Percentiles rank a stretch among this genome's conserved stretches.
These are phyloP conservation scores for Parapristionchus giblindavisi DNA, from an alignment of 2,888 invertebrate species.

Conservation along the genomic window DNA sequence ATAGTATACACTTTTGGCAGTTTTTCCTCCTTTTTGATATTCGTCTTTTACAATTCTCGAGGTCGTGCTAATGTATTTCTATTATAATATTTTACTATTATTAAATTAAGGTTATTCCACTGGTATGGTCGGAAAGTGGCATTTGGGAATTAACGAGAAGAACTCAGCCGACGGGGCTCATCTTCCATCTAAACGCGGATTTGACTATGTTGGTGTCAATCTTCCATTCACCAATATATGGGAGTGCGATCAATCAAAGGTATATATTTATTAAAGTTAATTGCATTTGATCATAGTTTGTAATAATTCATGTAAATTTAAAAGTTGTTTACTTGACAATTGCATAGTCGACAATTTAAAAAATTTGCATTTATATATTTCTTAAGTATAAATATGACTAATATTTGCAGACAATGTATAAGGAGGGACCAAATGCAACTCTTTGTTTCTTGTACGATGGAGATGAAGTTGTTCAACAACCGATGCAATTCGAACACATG, in stretches of 20 bases:
- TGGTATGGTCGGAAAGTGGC: constrained; percentile 74
- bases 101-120: constrained; percentile 70
- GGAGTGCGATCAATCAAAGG: constrained; percentile 66
- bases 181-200: constrained; percentile 64
- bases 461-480: constrained; percentile 73
- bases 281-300: no score
- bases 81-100: no score
- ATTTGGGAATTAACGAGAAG: constrained; percentile 71
- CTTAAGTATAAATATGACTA: no score
- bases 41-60: no score
- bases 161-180: constrained; percentile 61
- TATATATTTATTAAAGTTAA: no score
- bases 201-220: constrained; percentile 68
- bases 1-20: no score
- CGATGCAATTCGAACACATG: constrained; percentile 71
- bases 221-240: constrained; percentile 68
- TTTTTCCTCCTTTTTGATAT: no score
- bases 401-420: constrained; percentile 16
- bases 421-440: constrained; percentile 50
- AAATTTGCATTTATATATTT: no score
- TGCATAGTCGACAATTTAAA: no score
- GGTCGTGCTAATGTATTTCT: no score
- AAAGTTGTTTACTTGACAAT: no score
- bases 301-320: no score
- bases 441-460: constrained; percentile 59